Base-by-base conservation (phyloP, 2,888 invertebrate genomes). In the Hymenopus coronatus region DNA sequence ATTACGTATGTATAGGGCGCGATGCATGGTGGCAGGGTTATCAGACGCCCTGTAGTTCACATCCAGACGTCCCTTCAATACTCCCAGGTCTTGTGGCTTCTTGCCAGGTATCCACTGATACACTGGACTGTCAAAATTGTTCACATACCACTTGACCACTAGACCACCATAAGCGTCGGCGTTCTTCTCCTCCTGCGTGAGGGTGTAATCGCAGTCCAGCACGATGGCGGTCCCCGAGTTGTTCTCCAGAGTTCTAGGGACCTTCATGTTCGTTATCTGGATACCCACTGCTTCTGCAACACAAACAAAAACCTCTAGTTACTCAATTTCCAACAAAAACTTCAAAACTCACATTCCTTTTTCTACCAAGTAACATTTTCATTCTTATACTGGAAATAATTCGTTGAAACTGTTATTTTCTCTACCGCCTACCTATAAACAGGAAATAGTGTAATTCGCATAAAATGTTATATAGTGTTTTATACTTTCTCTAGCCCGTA, bases 91-190 rank as follows among this genome's bases (percentile, higher is more conserved):
- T 91, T 95, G 95, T 0, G 96, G 96, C 91, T 94, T 94, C 90
- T 95, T 94, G 7, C 96, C 96, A 2, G 96, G 96, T 90, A 97
- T 97, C 97, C 97, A 97, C 92, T 97, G 97, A 93, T 97, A 97
- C n/a, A 97, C 96, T 0, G 95, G 95, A 87, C 95, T 94, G 0
- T 94, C 94, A 90, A 94, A 94, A 91, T 96, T 95, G 92, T 95
- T 95, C 92, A 95, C 94, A 92, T 95, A 96, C 97, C 97, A 97
- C 92, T 97, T 97, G 15, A 97, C 96, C 4, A 97, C 96, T 28
- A 97, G 93, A 0, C 96, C 96, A 70, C 54, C 25, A 20, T 20
- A 70, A 0, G 95, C 94, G 90, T 96, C 92, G 88, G 92, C 91
- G 83, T 90, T 91, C 81, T 91, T 92, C 90, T 92, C 96, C 91